Evolutionary conservation across 2,113 vertebrate genomes (phyloP).

Genomic region (Ivindomyrus marchei): DNA sequence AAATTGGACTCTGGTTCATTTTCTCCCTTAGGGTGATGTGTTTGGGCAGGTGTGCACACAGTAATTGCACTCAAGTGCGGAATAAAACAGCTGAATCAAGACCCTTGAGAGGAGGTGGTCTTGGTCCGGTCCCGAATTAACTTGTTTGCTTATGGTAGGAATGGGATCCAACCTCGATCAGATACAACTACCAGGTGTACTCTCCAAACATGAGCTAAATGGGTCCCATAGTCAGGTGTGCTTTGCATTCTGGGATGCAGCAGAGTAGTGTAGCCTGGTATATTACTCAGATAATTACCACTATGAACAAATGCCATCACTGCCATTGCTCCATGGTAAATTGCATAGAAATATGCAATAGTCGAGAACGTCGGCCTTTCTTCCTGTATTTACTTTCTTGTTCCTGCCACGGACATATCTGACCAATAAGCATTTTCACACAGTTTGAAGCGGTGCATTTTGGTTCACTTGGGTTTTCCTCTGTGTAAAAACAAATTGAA

Average conservation of each 20-base stretch:
- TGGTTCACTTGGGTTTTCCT: neutral
- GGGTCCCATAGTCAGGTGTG: neutral
- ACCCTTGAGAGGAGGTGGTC: neutral
- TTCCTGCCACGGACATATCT: neutral
- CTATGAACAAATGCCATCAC: neutral
- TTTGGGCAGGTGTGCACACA: neutral
- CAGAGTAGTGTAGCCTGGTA: neutral
- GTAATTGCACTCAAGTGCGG: neutral
- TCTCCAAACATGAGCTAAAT: neutral
- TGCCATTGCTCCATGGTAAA: neutral
- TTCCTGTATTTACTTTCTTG: neutral
- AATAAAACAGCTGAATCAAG: neutral
- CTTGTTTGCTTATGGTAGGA: neutral
- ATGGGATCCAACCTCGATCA: neutral
- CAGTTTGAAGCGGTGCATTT: neutral
- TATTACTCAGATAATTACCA: neutral
- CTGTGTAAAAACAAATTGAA: neutral
- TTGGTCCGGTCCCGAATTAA: neutral
- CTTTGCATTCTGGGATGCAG: neutral
- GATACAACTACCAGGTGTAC: neutral
- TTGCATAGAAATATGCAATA: neutral
- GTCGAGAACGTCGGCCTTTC: neutral
- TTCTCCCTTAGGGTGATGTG: neutral
- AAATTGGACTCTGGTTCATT: neutral
- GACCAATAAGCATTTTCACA: neutral